Base-by-base conservation (phyloP, 2,888 invertebrate species). In the Himalopsyche anomala region DNA sequence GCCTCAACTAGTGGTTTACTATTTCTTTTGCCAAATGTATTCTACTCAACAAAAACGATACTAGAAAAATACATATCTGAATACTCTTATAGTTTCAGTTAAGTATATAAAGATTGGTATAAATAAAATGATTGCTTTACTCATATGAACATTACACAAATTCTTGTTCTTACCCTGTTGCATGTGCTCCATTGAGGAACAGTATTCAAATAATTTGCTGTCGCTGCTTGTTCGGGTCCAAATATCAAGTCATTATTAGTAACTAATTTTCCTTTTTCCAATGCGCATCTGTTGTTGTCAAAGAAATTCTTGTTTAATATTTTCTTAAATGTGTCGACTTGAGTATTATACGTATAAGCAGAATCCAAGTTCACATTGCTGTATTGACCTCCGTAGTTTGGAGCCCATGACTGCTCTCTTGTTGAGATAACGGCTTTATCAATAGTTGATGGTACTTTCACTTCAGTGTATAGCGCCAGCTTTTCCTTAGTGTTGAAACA, bases 131-230 rank as follows among this genome's bases (percentile, higher is more conserved):
- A 42, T 42, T 42, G 42, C 42, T 5, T 42, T 42, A 42, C 0
- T 42, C 42, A 5, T 45, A 45, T 9, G 8, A 45, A 45, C 45
- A 45, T 45, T 45, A 62, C 8, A 62, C 19, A 19, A 28, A 0
- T 40, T 36, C 19, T 54, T 17, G 62, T 80, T 17, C 54, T 86
- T 85, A 89, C 89, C 87, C 87, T 85, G 80, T 88, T 89, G 56
- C 89, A 89, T n/a, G 89, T 89, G 62, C 89, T 89, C 88, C 88
- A 89, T 74, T 89, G 89, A 12, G 89, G 89, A 38, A 89, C 88
- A 0, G 87, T 83, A 79, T 89, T 89, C 45, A 89, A 81, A 82
- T 88, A 89, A 85, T 89, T 87, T n/a, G 87, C 85, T 12, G 89
- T 89, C 11, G 89, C 85, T 8, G 86, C 80, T 80, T 89, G 88